Evolutionary conservation across 1,140 invertebrate species (phyloP).

Genomic region (Parapsyche elsis): DNA sequence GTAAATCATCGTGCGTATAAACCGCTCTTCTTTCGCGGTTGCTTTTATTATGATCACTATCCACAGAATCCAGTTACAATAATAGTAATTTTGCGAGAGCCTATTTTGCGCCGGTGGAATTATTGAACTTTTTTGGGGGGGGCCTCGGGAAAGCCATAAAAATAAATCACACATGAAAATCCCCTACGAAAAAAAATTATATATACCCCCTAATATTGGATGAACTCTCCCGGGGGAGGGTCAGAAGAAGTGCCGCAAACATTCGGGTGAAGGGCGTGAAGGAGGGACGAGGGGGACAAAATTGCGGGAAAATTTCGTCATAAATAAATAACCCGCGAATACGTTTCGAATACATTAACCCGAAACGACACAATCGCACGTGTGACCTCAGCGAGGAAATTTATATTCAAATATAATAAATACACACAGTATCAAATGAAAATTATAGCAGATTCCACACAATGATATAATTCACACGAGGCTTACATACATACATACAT

Average conservation of each 20-base stretch:
- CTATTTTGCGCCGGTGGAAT: not conserved
- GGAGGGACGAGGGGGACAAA: not conserved
- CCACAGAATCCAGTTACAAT: not conserved
- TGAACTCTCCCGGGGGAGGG: constrained; percentile 31
- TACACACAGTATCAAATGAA: no score
- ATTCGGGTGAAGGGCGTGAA: not conserved
- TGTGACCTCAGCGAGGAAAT: not conserved
- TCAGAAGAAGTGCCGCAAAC: constrained; percentile 31
- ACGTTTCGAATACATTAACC: not conserved
- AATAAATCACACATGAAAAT: constrained; percentile 38
- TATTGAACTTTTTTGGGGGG: not conserved
- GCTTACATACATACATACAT: no score
- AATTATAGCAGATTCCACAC: no score
- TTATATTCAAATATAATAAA: no score
- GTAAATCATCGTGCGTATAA: no score
- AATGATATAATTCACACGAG: no score
- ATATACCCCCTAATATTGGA: constrained; percentile 32
- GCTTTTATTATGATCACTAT: no score
- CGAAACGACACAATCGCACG: not conserved
- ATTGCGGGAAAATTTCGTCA: constrained; percentile 25
- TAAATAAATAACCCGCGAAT: constrained; percentile 26
- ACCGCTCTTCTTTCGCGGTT: no score
- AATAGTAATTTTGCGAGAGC: not conserved
- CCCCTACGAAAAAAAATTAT: constrained; percentile 22
- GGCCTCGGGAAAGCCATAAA: constrained; percentile 29